Evolutionary conservation across 1,140 invertebrate genomes (phyloP), one percentile per base, ranked within the genome.

Genomic region (Drosophila elegans): DNA sequence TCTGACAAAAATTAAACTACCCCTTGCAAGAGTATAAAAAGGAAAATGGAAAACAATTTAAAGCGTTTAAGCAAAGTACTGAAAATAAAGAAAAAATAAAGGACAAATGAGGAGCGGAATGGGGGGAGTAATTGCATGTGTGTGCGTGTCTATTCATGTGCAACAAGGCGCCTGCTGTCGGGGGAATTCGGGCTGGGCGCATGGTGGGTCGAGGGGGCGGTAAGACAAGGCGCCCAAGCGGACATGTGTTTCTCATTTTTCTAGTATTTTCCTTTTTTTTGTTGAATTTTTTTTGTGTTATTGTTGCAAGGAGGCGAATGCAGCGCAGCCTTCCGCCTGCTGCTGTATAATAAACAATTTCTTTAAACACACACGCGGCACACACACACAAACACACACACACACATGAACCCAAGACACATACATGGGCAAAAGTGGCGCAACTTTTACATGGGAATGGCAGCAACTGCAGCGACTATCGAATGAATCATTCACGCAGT

Each of bases 271-370:
- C 29, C 29, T 32, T 32, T 32, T 32, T 32, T 32, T 32, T 32
- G 29, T 32, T 32, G 29, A 61, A 34, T 16, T 5, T 4, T 39
- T 36, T 64, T 49, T 49, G 12, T 46, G 6, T 16, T 49, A 34
- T 67, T 66, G 46, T 66, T 66, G 61, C 64, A 66, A 54, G 46
- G 32, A 51, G 39, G 39, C 44, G 36, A 54, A 39, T 21, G 36
- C 57, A 64, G 59, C n/a, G 44, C 48, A 45, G 60, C 61, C 75
- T 76, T 42, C 63, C 59, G 72, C 72, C 64, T 51, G 16, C 42
- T 66, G 44, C 34, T 66, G 64, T 79, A 84, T 84, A 80, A 84
- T 84, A 84, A 84, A 84, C 81, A 85, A 84, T 84, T 85, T 80
- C 66, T 83, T 72, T 42, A 25, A 62, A 56, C 48, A 55, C 34